Evolutionary conservation across 2,888 invertebrate species (phyloP).

Genomic region (Lysandra coridon): DNA sequence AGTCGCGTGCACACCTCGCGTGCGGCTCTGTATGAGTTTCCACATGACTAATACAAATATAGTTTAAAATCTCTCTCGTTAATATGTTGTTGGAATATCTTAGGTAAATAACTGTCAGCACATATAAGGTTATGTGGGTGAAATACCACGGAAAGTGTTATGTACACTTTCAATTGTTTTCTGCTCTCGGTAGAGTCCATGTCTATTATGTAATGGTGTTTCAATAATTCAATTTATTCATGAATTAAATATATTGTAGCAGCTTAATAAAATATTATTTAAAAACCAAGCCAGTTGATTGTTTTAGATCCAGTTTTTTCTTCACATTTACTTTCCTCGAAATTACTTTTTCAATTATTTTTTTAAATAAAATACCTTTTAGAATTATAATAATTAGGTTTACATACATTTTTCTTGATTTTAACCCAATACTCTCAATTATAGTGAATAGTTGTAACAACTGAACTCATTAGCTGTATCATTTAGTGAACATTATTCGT

Average conservation of each 20-base stretch:
- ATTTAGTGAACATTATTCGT: no score
- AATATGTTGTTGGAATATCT: conserved; percentile 26
- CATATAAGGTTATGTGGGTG: neutral
- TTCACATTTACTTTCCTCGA: no score
- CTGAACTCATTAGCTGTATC: no score
- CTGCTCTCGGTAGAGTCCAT: neutral
- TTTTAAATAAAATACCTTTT: no score
- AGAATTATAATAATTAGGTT: no score
- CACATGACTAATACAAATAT: conserved; percentile 62
- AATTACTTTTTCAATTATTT: no score
- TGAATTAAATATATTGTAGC: neutral
- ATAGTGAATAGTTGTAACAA: no score
- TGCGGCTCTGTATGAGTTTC: conserved; percentile 59
- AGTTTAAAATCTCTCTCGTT: conserved; percentile 43
- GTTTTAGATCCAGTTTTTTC: no score
- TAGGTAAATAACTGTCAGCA: neutral
- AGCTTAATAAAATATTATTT: neutral
- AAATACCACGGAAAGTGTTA: neutral
- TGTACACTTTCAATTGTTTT: neutral
- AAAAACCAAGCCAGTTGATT: neutral
- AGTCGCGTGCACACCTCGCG: conserved; percentile 52
- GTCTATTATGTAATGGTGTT: neutral
- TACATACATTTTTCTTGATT: no score
- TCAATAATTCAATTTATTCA: neutral
- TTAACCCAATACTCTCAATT: no score